A percentile compares a stretch with the other conserved stretches of the same genome.
phyloP scores from a whole-genome alignment of 2,888 invertebrate genomes.

The Catocala fraxini region DNA sequence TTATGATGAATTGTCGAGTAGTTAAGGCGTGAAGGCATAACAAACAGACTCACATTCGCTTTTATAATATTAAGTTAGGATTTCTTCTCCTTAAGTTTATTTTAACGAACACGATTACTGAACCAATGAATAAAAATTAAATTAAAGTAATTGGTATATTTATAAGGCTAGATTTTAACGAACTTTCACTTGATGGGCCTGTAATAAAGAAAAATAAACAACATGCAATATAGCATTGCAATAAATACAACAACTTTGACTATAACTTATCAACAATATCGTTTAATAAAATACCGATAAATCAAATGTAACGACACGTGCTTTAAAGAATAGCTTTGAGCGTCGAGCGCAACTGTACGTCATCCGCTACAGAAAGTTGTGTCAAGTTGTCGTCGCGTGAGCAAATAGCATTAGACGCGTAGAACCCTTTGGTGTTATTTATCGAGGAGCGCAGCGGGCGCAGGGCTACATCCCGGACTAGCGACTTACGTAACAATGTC shows the following conservation, averaged over 20 bases:
- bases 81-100: too few species aligned
- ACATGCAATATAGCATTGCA: too few species aligned
- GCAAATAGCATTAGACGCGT: constrained; percentile 71
- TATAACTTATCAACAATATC: background rate
- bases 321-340: constrained; percentile 7
- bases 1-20: too few species aligned
- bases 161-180: too few species aligned
- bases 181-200: too few species aligned
- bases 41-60: too few species aligned
- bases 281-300: constrained; percentile 6
- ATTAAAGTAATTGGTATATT: too few species aligned
- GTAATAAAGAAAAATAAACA: too few species aligned
- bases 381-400: constrained; percentile 74
- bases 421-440: constrained; percentile 84
- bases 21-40: too few species aligned
- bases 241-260: background rate
- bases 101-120: too few species aligned
- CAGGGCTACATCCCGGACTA: constrained; percentile 52
- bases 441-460: constrained; percentile 70
- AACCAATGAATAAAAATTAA: too few species aligned
- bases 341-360: constrained; percentile 36
- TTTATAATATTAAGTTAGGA: too few species aligned
- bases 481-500: constrained; percentile 55
- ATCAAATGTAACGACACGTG: constrained; percentile 9
- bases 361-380: constrained; percentile 66